Conservation (phyloP, 2,797 vertebrate genomes). For the Hafferia zeledoni region DNA sequence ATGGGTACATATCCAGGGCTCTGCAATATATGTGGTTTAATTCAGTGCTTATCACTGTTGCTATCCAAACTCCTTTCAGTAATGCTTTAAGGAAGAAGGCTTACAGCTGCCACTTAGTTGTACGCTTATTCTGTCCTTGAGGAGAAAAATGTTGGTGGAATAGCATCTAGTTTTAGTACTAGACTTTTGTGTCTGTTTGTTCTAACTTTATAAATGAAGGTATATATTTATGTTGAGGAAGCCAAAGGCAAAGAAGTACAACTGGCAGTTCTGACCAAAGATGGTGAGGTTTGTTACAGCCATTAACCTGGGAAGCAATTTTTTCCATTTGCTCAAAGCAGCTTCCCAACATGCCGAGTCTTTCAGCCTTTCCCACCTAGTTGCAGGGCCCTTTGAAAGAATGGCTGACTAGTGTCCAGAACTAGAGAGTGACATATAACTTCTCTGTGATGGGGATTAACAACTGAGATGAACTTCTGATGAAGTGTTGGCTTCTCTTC, state of each 20-base stretch:
- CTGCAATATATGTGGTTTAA: background rate
- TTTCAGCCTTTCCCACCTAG: background rate
- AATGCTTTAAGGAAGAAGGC: background rate
- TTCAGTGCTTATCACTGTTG: background rate
- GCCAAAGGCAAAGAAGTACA: background rate
- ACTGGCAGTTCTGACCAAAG: slow-evolving; percentile 27
- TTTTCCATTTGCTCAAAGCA: background rate
- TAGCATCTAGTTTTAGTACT: background rate
- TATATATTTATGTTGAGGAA: slow-evolving; percentile 43
- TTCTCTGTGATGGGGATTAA: background rate
- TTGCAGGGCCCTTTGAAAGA: background rate
- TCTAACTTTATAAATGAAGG: slow-evolving; percentile 20
- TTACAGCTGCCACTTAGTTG: background rate
- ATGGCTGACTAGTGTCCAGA: background rate
- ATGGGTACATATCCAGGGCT: background rate
- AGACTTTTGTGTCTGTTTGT: background rate
- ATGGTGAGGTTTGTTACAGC: slow-evolving; percentile 28
- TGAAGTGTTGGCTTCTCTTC: background rate
- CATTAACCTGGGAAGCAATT: background rate
- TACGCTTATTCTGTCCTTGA: background rate
- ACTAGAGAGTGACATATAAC: background rate
- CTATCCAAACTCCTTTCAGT: background rate
- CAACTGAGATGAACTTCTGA: background rate
- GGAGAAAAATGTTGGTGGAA: background rate
- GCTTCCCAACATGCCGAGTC: fast-evolving